Evolutionary conservation across 2,113 vertebrate species (phyloP).

Genomic region (Pica pica): DNA sequence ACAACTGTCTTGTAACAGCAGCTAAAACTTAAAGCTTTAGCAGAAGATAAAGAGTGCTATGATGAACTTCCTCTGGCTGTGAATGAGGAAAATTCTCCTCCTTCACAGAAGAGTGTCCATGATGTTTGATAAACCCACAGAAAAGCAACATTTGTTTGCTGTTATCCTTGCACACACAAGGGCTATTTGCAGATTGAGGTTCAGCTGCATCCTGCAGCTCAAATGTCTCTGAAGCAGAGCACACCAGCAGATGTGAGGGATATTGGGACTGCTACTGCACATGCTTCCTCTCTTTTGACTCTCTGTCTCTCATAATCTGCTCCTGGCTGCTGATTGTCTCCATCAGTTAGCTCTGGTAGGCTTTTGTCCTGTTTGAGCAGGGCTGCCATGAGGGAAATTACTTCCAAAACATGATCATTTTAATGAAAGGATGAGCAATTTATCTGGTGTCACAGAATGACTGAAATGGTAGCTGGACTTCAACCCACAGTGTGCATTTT

Average conservation of each 20-base stretch:
- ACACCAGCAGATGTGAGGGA: neutral
- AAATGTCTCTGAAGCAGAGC: neutral
- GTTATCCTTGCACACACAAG: neutral
- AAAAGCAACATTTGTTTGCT: neutral
- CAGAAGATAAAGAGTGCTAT: neutral
- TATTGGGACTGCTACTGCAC: neutral
- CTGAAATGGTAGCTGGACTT: neutral
- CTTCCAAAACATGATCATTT: neutral
- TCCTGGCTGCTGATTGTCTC: neutral
- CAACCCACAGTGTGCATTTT: neutral
- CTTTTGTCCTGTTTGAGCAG: neutral
- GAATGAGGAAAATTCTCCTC: neutral
- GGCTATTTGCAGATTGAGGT: neutral
- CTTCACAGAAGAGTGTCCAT: neutral
- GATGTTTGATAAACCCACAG: neutral
- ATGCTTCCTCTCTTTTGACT: neutral
- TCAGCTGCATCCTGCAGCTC: neutral
- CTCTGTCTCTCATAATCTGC: neutral
- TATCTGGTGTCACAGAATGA: neutral
- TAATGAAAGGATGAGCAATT: neutral
- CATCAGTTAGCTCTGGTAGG: neutral
- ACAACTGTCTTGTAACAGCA: neutral
- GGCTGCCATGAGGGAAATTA: neutral
- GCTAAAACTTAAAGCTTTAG: neutral
- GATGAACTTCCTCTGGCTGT: neutral